Base-by-base conservation (phyloP, 2,888 invertebrate genomes). In the Nemoura dubitans region DNA sequence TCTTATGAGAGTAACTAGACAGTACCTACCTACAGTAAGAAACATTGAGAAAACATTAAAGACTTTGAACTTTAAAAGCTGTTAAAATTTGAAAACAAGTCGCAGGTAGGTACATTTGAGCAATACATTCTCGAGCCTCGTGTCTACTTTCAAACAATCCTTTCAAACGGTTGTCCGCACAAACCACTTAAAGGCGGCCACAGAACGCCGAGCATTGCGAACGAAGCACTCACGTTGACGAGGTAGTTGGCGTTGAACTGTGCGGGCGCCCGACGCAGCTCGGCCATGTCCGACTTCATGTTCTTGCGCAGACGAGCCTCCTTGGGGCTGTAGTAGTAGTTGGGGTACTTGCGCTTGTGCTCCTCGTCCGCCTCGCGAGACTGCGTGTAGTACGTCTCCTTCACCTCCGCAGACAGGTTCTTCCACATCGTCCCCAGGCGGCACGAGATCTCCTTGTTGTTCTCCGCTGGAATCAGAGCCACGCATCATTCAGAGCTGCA, bases 341-440 rank as follows among this genome's bases (percentile, higher is more conserved):
- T 91, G 14, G 92, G 92, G 89, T 92, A 92, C 89, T 92, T 92
- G 26, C 89, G 88, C 90, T 92, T 92, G 88, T 92, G 92, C 87
- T 92, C 91, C 87, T 91, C 90, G 87, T 92, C 92, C 6, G 91
- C 91, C 88, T 90, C 91, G 43, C 91, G 90, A 10, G 92, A 92
- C 14, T 91, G 90, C 77, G 90, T 89, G 89, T 92, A 92, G 89
- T 92, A 93, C 10, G 89, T 88, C 86, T 91, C 91, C 90, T 92
- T 93, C 0, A 90, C 90, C 86, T 92, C 91, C 0, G 90, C 88
- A 0, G 90, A 89, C 85, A 93, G 89, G 84, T 91, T 90, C 89
- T 93, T 92, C 93, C 93, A 93, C 91, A 93, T 92, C 43, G 91
- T 90, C 14, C 93, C 92, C 86, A 93, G 90, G 83, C 92, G 90